These are phyloP conservation scores for Thaumatotibia leucotreta DNA, from an alignment of 1,140 invertebrate genomes.

Conservation along the genomic window DNA sequence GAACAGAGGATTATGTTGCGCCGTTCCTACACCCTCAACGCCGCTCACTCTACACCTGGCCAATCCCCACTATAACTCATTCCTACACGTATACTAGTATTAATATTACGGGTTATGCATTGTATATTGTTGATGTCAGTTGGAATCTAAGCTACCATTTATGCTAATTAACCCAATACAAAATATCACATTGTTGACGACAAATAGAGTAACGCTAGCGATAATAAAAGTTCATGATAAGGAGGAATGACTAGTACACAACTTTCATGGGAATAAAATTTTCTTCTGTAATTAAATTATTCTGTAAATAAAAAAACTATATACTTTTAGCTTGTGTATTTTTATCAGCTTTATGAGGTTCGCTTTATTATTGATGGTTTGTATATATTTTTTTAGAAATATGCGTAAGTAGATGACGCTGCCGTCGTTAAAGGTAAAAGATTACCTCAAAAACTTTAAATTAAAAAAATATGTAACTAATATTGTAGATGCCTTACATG, in stretches of 20 bases:
- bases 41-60: background rate
- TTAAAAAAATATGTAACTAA: no score
- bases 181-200: background rate
- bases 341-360: no score
- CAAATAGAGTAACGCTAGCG: background rate
- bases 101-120: background rate
- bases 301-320: no score
- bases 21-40: conserved; percentile 8
- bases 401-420: no score
- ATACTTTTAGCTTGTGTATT: no score
- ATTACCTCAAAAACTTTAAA: no score
- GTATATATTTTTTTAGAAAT: no score
- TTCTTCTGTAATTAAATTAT: no score
- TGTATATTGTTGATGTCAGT: conserved; percentile 1
- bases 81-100: background rate
- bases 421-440: no score
- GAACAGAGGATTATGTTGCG: conserved; percentile 31
- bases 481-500: no score
- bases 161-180: background rate
- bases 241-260: background rate
- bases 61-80: background rate
- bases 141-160: background rate
- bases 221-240: background rate
- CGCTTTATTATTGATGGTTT: no score
- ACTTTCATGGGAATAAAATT: no score